Conservation (phyloP, 2,888 invertebrate species). For the Chrysodeixis includens region DNA sequence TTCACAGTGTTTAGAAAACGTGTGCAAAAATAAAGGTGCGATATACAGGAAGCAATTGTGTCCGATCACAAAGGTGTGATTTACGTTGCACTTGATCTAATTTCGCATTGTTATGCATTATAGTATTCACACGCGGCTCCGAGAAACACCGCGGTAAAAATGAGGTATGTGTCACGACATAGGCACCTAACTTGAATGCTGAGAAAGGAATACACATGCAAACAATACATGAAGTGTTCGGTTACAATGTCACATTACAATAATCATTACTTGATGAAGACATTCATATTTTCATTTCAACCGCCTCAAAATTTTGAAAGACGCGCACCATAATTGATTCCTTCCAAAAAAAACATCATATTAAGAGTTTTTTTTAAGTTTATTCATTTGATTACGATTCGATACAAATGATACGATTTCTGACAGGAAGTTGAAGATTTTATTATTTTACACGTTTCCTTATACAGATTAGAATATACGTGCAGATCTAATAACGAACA, state of each 20-base stretch:
- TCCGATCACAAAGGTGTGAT: constrained; percentile 60
- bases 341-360: too few relatives aligned
- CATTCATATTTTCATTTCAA: too few relatives aligned
- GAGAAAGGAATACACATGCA: constrained; percentile 55
- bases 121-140: constrained; percentile 60
- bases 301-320: too few relatives aligned
- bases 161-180: constrained; percentile 54
- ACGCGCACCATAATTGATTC: too few relatives aligned
- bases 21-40: constrained; percentile 51
- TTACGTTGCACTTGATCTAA: constrained; percentile 64
- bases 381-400: too few relatives aligned
- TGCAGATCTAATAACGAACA: too few relatives aligned
- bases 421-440: too few relatives aligned
- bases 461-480: too few relatives aligned
- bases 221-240: constrained; percentile 22
- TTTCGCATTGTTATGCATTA: constrained; percentile 66
- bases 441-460: too few relatives aligned
- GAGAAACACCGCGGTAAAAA: constrained; percentile 59
- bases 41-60: constrained; percentile 57
- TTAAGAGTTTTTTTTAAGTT: too few relatives aligned
- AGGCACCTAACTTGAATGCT: constrained; percentile 28
- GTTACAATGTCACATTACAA: background rate
- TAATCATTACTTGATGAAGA: too few relatives aligned
- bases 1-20: constrained; percentile 49
- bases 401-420: too few relatives aligned